Percentiles rank a stretch among this genome's conserved stretches.
phyloP scores from a whole-genome alignment of 2,797 vertebrate species.

The Acomys russatus region DNA sequence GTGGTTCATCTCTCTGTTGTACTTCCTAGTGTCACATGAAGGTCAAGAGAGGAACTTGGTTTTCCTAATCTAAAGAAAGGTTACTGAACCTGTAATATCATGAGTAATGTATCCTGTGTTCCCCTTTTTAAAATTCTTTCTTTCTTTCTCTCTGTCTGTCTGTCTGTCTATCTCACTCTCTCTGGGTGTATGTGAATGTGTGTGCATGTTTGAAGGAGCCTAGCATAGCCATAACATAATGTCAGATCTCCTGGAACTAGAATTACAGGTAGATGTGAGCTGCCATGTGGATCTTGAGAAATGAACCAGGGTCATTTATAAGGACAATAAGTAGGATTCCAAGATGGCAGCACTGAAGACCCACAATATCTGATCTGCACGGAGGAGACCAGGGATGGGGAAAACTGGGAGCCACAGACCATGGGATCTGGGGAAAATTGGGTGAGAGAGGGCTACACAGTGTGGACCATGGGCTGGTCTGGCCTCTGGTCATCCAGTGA shows the following conservation, averaged over 20 bases:
- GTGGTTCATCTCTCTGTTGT: no score
- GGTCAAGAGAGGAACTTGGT: not conserved
- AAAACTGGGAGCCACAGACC: no score
- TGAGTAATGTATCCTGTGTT: not conserved
- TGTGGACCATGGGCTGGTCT: no score
- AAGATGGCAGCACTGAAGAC: no score
- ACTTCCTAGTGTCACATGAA: not conserved
- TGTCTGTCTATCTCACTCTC: not conserved
- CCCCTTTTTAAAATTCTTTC: not conserved
- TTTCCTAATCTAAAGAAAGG: not conserved
- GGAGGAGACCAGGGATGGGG: no score
- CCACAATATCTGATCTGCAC: no score
- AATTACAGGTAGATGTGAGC: not conserved
- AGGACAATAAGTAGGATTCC: not conserved
- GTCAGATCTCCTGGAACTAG: not conserved
- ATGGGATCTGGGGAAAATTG: no score
- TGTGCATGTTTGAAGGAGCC: not conserved
- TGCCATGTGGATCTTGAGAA: not conserved
- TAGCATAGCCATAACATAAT: not conserved
- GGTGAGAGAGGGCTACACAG: no score
- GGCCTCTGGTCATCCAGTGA: no score
- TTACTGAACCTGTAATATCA: not conserved
- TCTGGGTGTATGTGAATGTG: not conserved
- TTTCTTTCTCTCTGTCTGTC: not conserved
- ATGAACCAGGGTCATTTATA: not conserved